Evolutionary conservation across 2,113 vertebrate species (phyloP).

Genomic region (Laterallus jamaicensis): DNA sequence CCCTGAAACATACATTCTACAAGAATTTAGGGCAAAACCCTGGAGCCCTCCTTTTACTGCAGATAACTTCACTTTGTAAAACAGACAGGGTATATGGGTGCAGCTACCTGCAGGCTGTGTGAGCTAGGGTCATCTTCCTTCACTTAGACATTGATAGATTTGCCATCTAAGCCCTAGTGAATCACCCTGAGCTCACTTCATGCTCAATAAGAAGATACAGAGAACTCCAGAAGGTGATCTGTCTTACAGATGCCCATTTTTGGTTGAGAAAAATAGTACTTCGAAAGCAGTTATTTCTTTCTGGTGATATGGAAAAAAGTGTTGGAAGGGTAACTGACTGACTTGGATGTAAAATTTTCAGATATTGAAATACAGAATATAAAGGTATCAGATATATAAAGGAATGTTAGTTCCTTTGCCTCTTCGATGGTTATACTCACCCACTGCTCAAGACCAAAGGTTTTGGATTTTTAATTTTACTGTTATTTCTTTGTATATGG

Average conservation of each 20-base stretch:
- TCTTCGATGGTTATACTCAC: neutral
- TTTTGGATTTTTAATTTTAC: neutral
- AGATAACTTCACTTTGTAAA: neutral
- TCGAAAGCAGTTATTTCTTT: neutral
- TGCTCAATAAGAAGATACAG: neutral
- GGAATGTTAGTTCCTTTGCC: neutral
- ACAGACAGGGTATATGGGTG: neutral
- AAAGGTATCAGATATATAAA: too few relatives aligned
- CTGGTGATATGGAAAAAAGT: neutral
- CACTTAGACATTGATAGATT: neutral
- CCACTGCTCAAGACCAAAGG: neutral
- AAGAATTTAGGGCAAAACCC: neutral
- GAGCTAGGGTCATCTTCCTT: neutral
- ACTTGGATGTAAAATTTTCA: neutral
- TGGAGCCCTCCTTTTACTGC: neutral
- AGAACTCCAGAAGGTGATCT: neutral
- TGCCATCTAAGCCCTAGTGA: neutral
- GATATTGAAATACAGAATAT: too few relatives aligned
- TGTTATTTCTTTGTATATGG: neutral
- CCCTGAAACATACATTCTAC: neutral
- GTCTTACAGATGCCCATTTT: neutral
- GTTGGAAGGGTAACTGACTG: neutral
- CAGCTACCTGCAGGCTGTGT: neutral
- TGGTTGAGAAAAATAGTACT: neutral
- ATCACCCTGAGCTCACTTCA: neutral